Percentiles rank a stretch among this genome's conserved stretches.
Evolutionary conservation across 1,140 invertebrate genomes (phyloP).

Genomic region (Frieseomelitta varia): DNA sequence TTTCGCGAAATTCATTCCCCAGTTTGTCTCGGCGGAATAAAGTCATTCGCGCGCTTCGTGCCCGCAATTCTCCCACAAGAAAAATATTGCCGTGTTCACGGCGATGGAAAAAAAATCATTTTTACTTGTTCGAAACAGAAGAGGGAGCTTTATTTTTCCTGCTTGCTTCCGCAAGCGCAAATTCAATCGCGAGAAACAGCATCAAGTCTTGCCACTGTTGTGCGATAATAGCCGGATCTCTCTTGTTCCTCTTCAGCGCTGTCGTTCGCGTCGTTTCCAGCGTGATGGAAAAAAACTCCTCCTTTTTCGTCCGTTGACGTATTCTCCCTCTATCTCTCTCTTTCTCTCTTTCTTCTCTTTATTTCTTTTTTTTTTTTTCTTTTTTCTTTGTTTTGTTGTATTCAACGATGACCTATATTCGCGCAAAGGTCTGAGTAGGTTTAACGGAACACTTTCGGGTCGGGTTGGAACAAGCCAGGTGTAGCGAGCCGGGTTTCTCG

Average conservation of each 20-base stretch:
- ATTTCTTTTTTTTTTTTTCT: not conserved
- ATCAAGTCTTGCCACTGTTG: conserved; percentile 50
- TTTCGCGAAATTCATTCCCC: not conserved
- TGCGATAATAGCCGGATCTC: conserved; percentile 30
- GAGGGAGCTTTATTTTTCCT: not conserved
- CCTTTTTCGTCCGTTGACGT: conserved; percentile 25
- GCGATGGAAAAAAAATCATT: conserved; percentile 1
- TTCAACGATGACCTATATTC: conserved; percentile 55
- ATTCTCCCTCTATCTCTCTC: not conserved
- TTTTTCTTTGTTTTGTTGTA: conserved; percentile 3
- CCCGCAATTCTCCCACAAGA: no score
- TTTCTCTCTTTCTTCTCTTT: no score
- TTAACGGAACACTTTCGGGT: conserved; percentile 56
- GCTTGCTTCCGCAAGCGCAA: conserved; percentile 22
- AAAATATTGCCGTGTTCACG: no score
- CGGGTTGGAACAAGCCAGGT: conserved; percentile 54
- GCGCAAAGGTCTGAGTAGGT: conserved; percentile 48
- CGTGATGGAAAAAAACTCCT: conserved; percentile 42
- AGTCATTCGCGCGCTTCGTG: not conserved
- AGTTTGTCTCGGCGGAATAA: not conserved
- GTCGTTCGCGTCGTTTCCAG: conserved; percentile 17
- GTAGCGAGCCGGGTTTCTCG: conserved; percentile 55
- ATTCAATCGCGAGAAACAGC: conserved; percentile 50
- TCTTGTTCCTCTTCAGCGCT: conserved; percentile 32
- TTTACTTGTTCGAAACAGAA: not conserved